Base-by-base conservation (phyloP, 2,888 invertebrate species). In the Troglohyphantes excavatus region DNA sequence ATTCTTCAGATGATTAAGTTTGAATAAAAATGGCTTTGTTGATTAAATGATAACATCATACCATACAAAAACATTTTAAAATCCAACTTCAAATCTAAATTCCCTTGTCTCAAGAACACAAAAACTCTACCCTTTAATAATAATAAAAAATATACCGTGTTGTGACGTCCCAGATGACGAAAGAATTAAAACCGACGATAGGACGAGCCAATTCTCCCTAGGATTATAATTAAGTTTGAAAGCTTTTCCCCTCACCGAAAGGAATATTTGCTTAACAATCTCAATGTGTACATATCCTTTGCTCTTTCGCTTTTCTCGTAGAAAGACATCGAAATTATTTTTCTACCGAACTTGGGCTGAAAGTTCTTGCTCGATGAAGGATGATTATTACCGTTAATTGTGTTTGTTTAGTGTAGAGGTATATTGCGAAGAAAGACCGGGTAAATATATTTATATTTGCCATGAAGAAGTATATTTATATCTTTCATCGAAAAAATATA, bases 241-340 rank as follows among this genome's bases (percentile, higher is more conserved):
- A 65, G 78, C n/a, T 23, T 39, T 23, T 33, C 29, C 33, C n/a
- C 2, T 21, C 17, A 65, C 33, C 33, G 43, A 78, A 78, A 39
- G 61, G 78, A 81, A 81, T 68, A 59, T 81, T 81, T 81, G 68
- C 67, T 23, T 53, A 67, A 59, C 81, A 81, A 68, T 81, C 67
- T 81, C 81, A 26, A 53, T 81, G 68, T 68, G 68, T 68, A 81
- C 81, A 68, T 27, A 81, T 39, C n/a, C 39, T 65, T 13, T 53
- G 33, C 33, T 33, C 33, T 33, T 33, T 53, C 53, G n/a, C 13
- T 13, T 53, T 53, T 11, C n/a, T 53, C n/a, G 13, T 53, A 13
- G 53, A 53, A 53, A 17, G n/a, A 53, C n/a, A 53, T 53, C 39
- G 39, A 53, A 53, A 13, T 53, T n/a, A 17, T 53, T 53, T 39